Base-by-base conservation (phyloP, 2,888 invertebrate species). In the Brachypalpus laphriformis region DNA sequence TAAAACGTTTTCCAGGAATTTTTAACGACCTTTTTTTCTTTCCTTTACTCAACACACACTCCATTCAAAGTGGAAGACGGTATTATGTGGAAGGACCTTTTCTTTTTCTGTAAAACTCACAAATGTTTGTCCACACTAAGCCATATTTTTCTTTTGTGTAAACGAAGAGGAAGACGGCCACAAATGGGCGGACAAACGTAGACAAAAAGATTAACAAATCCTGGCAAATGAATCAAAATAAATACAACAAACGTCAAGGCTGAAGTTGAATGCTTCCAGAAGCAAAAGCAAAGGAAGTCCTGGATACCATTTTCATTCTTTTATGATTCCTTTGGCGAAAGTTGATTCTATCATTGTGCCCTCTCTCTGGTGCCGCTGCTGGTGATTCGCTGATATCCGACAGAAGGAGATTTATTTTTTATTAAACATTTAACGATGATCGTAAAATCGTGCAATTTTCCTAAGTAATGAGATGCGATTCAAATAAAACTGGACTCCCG, bases 361-460 rank as follows among this genome's bases (percentile, higher is more conserved):
- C 16, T 54, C 20, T 49, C 20, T 8, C 11, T 34, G 0, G 7
- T 9, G 34, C 25, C 8, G 34, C 0, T n/a, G 14, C 37, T 45
- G 25, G 28, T 40, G 20, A 28, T 65, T 71, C 22, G 45, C 18
- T 54, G 61, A n/a, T 45, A 57, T 71, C 56, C 3, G 25, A 16
- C 34, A 51, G 16, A 42, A 28, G 37, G 14, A 51, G 28, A n/a
- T 82, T 68, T 37, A 34, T n/a, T n/a, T n/a, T n/a, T n/a, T 71
- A 71, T 51, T 68, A 56, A 75, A 47, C 14, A 66, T 66, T 72
- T 82, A 72, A 82, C 45, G 77, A 54, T 59, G 20, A 51, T 82
- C 77, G 72, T 82, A 82, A 77, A 77, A 37, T 14, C 51, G 72
- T 54, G 51, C 54, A 65, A 72, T 66, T 61, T 82, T 59, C 51